Conservation (phyloP, 2,888 invertebrate species). For the Chrysomela aeneicollis region DNA sequence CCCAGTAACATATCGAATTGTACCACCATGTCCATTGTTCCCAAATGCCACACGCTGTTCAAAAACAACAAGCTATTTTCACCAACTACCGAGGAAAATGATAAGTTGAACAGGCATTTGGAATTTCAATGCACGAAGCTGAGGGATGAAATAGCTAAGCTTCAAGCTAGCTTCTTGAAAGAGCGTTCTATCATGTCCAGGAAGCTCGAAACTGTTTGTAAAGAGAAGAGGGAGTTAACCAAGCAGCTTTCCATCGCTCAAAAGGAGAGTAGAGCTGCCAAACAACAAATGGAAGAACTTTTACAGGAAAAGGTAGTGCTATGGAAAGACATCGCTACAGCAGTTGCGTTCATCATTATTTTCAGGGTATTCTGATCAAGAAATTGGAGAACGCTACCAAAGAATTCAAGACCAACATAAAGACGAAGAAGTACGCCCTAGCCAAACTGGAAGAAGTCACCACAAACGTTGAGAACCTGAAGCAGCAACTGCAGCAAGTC, state of each 20-base stretch:
- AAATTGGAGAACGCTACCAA: slow-evolving; percentile 54
- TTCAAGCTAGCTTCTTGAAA: slow-evolving; percentile 50
- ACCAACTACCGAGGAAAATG: slow-evolving; percentile 23
- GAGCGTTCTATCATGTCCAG: slow-evolving; percentile 51
- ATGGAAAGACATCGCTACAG: no score
- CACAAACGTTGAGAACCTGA: slow-evolving; percentile 42
- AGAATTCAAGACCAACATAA: slow-evolving; percentile 54
- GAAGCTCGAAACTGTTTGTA: slow-evolving; percentile 49
- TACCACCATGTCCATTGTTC: slow-evolving; percentile 24
- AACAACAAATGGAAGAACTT: slow-evolving; percentile 54
- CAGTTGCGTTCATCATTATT: no score
- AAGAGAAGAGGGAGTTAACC: slow-evolving; percentile 53
- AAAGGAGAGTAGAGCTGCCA: slow-evolving; percentile 54
- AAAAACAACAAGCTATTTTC: slow-evolving; percentile 35
- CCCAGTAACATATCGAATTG: slow-evolving; percentile 36
- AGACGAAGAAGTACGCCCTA: slow-evolving; percentile 53
- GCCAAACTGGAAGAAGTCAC: slow-evolving; percentile 54
- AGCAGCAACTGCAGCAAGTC: slow-evolving; percentile 50
- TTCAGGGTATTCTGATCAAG: slow-evolving; percentile 41
- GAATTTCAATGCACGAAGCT: slow-evolving; percentile 46
- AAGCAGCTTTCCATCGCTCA: slow-evolving; percentile 46
- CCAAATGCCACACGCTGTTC: slow-evolving; percentile 40
- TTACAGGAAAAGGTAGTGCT: slow-evolving; percentile 52
- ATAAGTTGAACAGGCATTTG: slow-evolving; percentile 26
- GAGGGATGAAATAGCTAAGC: slow-evolving; percentile 49